Evolutionary conservation across 2,797 vertebrate genomes (phyloP), one percentile per base, ranked within the genome.

Genomic region (Betta splendens): DNA sequence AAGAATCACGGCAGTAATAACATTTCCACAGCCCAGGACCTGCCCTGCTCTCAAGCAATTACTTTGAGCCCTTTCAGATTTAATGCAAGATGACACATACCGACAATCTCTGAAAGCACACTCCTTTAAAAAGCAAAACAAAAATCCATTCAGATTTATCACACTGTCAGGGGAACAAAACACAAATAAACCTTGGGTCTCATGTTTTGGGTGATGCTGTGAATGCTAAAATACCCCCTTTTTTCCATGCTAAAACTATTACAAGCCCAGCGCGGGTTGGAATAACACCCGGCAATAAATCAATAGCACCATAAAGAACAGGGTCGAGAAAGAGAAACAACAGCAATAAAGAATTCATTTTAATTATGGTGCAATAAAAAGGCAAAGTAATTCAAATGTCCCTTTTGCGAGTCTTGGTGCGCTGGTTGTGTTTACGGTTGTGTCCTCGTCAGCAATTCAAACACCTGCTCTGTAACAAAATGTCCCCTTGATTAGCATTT

Each of bases 241-340:
- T n/a, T n/a, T 28, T 61, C 40, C 0, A 4, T 55, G 56, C 37
- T 74, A 57, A 79, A 82, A 55, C 70, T 50, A 67, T 85, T 81
- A 86, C 81, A 72, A 68, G 68, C 72, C 76, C 25, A 3, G 22
- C 25, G 61, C 55, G 79, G 61, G 38, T 44, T 60, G 52, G 65
- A 79, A 83, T 84, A 82, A 82, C 80, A 79, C 69, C 48, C 56
- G 47, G 79, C 83, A 56, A 83, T 88, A 83, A 84, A 88, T 89
- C 85, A 84, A 84, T 84, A 54, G 51, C 54, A 53, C 73, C 42
- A 64, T 84, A 84, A 84, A 81, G 47, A 54, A 68, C 35, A 37
- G 35, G 46, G 62, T 61, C 10, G 58, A 62, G 75, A 64, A 60
- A 55, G 63, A 57, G 73, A 81, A 82, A 70, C 72, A 78, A 86